Base-by-base conservation (phyloP, 1,140 invertebrate species). In the Penaeus vannamei region DNA sequence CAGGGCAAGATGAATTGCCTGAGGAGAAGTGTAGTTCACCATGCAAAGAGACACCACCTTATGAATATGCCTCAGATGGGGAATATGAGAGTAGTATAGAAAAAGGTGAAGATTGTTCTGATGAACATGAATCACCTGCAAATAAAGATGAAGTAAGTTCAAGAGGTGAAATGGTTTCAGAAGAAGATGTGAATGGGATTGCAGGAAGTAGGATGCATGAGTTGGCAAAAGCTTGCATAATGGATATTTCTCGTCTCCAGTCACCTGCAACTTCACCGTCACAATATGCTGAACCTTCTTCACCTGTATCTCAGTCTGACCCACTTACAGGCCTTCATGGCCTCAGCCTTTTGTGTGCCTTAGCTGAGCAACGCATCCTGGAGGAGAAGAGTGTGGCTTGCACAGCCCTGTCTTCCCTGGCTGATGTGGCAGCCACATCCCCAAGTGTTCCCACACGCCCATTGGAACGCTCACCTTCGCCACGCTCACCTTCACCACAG, bases 341-440 rank as follows among this genome's bases (percentile, higher is more conserved):
- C 69, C 87, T 89, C 72, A 84, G 87, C 87, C 87, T 89, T 89
- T 81, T 89, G 69, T 89, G 87, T 89, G 87, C 87, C 87, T 89
- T 89, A 89, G 87, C 87, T 46, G 87, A 85, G 87, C 81, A 84
- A 81, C 87, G 87, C 66, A 89, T 89, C 87, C 69, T 84, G 72
- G 87, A 89, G 83, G 87, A 89, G 87, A 83, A 84, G 76, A 29
- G 32, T 76, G 66, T 69, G 29, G 87, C 59, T 26, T 84, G 82
- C 82, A 72, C 87, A 14, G 82, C 66, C 69, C 82, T 89, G 66
- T 84, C 81, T 23, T 89, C 87, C 76, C 82, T 89, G 82, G 87
- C 87, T 64, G 87, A 72, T 77, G 87, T 80, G 36, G 87, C 87
- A 72, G 87, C 87, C 42, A 89, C 87, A 36, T 89, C 87, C 59